Evolutionary conservation across 2,888 invertebrate species (phyloP).

Genomic region (Macropis europaea): DNA sequence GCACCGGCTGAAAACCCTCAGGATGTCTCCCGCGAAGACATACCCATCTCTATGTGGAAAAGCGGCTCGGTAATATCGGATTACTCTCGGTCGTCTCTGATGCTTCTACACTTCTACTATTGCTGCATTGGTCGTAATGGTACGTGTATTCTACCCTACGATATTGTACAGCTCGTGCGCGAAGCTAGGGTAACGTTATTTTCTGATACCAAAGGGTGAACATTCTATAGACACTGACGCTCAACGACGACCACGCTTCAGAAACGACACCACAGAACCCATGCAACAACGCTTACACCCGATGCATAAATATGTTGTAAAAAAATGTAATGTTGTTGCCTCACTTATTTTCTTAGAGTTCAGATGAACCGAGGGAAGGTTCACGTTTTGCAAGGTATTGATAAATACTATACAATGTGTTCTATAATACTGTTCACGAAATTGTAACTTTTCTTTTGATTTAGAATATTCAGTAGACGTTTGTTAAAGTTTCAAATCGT

Average conservation of each 20-base stretch:
- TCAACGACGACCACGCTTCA: slow-evolving; percentile 40
- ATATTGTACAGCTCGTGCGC: slow-evolving; percentile 39
- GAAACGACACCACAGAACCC: not conserved
- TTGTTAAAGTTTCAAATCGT: too few species aligned
- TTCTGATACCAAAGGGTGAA: slow-evolving; percentile 43
- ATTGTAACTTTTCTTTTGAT: too few species aligned
- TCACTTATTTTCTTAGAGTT: not conserved
- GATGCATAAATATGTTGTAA: slow-evolving; percentile 4
- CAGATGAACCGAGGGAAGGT: too few species aligned
- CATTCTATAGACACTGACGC: slow-evolving; percentile 56
- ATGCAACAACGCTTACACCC: not conserved
- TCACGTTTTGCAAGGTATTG: too few species aligned
- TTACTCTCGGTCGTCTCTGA: slow-evolving; percentile 64
- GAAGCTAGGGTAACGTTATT: slow-evolving; percentile 58
- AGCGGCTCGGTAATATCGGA: slow-evolving; percentile 75
- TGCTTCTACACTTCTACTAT: slow-evolving; percentile 51
- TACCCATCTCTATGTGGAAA: slow-evolving; percentile 59
- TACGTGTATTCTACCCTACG: slow-evolving; percentile 30
- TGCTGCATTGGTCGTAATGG: slow-evolving; percentile 50
- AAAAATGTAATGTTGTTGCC: not conserved
- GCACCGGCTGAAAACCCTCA: slow-evolving; percentile 54
- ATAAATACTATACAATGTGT: too few species aligned
- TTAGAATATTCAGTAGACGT: too few species aligned
- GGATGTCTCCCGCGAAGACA: slow-evolving; percentile 49
- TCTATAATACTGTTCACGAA: too few species aligned